Conservation (phyloP, 2,797 vertebrate species). For the Crenuchus spilurus region DNA sequence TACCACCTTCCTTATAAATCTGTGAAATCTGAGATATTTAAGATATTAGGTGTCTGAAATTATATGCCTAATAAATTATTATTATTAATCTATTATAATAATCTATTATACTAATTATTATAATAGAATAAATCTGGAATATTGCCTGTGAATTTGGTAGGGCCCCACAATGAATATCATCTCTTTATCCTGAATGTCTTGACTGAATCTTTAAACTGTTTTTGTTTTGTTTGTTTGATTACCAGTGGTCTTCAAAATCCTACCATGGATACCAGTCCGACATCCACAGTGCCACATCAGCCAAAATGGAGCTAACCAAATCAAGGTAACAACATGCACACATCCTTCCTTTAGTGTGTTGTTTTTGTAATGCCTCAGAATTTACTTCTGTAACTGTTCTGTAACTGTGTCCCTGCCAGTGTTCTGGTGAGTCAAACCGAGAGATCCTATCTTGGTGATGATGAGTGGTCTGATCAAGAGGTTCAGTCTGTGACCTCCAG, state of each 20-base stretch:
- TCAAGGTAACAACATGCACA: constrained; percentile 48
- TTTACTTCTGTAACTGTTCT: background rate
- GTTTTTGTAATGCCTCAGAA: too few species aligned
- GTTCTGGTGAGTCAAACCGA: constrained; percentile 65
- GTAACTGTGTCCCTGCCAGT: constrained; percentile 49
- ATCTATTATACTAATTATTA: too few species aligned
- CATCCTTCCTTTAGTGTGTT: background rate
- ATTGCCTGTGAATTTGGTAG: too few species aligned
- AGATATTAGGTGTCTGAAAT: too few species aligned
- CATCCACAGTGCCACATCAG: constrained; percentile 14
- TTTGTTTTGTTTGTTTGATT: background rate
- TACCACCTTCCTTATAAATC: too few species aligned
- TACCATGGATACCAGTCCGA: constrained; percentile 39
- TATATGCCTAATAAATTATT: too few species aligned
- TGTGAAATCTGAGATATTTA: too few species aligned
- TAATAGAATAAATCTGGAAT: too few species aligned
- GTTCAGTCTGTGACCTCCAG: constrained; percentile 57
- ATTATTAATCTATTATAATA: too few species aligned
- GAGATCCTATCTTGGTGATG: constrained; percentile 30
- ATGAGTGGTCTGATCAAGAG: constrained; percentile 60
- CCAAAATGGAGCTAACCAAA: constrained; percentile 32
- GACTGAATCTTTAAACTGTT: too few species aligned
- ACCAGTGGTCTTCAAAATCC: constrained; percentile 57
- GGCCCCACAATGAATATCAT: too few species aligned
- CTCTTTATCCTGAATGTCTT: too few species aligned